Evolutionary conservation across 2,797 vertebrate species (phyloP), one percentile per base, ranked within the genome.

Genomic region (Vireo griseus): DNA sequence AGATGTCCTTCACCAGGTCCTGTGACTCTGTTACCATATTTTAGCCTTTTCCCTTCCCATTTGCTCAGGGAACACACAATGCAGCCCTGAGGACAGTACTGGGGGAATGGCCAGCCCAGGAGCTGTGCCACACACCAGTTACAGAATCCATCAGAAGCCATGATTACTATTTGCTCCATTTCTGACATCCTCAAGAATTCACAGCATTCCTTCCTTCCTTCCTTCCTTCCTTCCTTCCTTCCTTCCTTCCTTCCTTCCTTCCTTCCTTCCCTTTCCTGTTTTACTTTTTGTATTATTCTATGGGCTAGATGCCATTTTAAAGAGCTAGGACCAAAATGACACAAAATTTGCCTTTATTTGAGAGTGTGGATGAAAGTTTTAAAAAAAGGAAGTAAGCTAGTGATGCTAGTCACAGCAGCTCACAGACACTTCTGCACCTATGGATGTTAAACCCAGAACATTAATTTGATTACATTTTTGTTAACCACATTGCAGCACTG

Each of bases 61-160:
- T n/a, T 73, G n/a, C 40, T 71, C 5, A 9, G 39, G 24, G 8
- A 86, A 39, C 3, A 4, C 15, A 2, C 20, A 47, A 4, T 3
- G 1, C 2, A 24, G 35, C 19, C 9, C 16, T 0, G 2, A 35
- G 35, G 37, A 71, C 7, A 5, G 15, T 35, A 31, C 13, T n/a
- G 16, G 33, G 48, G 8, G 2, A 13, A 22, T 45, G 52, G 21
- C 14, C 51, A 20, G 17, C 10, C 35, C n/a, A 72, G 69, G 35
- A 68, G 15, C 21, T 37, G 13, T 37, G 29, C 62, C 62, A 69
- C 59, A 63, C 37, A 29, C 11, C 15, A 57, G 22, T 3, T 10
- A 25, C 4, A 88, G 55, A 94, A 16, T 40, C 22, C 33, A 37
- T 16, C 28, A 28, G 12, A n/a, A 82, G 16, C 26, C 85, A 6